These are phyloP conservation scores for Chaetodon trifasciatus DNA, from an alignment of 2,797 vertebrate species.

Conservation along the genomic window DNA sequence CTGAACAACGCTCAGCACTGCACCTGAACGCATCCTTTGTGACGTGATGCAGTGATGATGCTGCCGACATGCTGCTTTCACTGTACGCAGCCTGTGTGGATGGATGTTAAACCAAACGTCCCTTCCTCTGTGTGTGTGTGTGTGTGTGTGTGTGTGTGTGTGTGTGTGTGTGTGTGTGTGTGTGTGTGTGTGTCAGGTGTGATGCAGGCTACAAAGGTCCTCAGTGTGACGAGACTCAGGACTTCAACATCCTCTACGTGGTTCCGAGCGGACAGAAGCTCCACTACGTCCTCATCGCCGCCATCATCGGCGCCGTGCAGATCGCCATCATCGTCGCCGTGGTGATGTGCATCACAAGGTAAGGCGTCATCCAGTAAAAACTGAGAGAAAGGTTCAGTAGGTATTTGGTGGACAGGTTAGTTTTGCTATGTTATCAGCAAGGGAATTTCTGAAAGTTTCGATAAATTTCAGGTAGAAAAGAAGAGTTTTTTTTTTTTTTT, in stretches of 20 bases:
- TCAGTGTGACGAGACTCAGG: conserved; percentile 93
- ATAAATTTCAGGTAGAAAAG: too few species aligned
- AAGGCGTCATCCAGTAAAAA: conserved; percentile 16
- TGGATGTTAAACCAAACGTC: background rate
- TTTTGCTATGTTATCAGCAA: too few species aligned
- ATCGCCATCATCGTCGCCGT: conserved; percentile 97
- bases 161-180: conserved; percentile 18
- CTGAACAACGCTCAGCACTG: background rate
- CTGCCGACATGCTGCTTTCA: background rate
- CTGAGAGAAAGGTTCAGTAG: too few species aligned
- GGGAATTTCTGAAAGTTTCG: too few species aligned
- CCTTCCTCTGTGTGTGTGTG: background rate
- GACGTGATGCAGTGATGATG: background rate
- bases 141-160: conserved; percentile 4
- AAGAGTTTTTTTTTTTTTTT: too few species aligned
- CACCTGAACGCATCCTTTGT: background rate
- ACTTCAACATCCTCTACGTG: conserved; percentile 97
- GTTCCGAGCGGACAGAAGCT: conserved; percentile 97
- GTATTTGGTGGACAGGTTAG: too few species aligned
- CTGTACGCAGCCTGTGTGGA: too few species aligned
- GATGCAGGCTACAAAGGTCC: conserved; percentile 93
- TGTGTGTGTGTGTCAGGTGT: conserved; percentile 82
- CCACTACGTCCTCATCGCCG: conserved; percentile 96
- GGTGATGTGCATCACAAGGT: conserved; percentile 98
- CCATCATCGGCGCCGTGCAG: conserved; percentile 96